phyloP scores from a whole-genome alignment of 2,113 vertebrate species.

The Oryzias celebensis region DNA sequence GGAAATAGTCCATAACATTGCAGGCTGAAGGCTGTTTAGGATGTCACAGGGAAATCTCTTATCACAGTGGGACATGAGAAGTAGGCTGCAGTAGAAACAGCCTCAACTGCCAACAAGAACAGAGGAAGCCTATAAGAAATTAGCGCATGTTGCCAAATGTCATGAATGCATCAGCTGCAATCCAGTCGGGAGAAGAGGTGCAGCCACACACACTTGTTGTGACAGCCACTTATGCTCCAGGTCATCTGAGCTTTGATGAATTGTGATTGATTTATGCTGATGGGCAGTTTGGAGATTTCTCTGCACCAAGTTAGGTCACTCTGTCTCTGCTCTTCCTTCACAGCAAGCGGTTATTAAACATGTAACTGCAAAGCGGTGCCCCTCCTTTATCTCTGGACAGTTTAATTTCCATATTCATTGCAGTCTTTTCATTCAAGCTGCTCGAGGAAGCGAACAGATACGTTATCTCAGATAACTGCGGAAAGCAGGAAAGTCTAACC shows the following conservation, averaged over 20 bases:
- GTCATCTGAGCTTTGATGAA: slow-evolving; percentile 46
- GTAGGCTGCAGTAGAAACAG: slow-evolving; percentile 30
- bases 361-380: not conserved
- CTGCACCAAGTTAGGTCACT: slow-evolving; percentile 7
- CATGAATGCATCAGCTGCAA: slow-evolving; percentile 32
- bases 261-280: slow-evolving; percentile 68
- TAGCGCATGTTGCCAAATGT: slow-evolving; percentile 47
- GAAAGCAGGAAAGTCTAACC: slow-evolving; percentile 4
- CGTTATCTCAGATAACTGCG: slow-evolving; percentile 17
- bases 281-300: slow-evolving; percentile 49
- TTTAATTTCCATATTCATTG: slow-evolving; percentile 54
- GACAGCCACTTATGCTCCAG: slow-evolving; percentile 65
- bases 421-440: slow-evolving; percentile 20
- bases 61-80: slow-evolving; percentile 47
- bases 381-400: slow-evolving; percentile 9
- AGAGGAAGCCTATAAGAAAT: slow-evolving; percentile 39
- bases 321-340: slow-evolving; percentile 20
- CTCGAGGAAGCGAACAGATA: slow-evolving; percentile 34
- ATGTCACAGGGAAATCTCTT: slow-evolving; percentile 43
- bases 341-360: not conserved
- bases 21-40: slow-evolving; percentile 35
- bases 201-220: slow-evolving; percentile 23
- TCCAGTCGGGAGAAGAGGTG: slow-evolving; percentile 39
- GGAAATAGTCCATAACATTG: slow-evolving; percentile 35
- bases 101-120: slow-evolving; percentile 39